Conservation (phyloP, 1,140 invertebrate genomes). For the Glossosoma conforme region DNA sequence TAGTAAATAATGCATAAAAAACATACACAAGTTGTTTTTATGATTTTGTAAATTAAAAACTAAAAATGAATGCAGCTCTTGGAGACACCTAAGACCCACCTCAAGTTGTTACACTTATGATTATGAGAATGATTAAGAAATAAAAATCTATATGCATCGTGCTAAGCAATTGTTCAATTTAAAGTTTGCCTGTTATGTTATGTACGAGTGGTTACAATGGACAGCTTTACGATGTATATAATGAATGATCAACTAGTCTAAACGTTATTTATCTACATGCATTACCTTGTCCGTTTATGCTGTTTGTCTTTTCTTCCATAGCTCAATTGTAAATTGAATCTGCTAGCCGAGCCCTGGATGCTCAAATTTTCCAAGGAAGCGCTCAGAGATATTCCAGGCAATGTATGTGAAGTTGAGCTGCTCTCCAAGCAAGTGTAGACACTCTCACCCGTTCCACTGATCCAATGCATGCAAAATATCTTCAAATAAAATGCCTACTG, state of each 20-base stretch:
- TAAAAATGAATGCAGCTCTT: too few species aligned
- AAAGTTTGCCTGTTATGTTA: too few species aligned
- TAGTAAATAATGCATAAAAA: too few species aligned
- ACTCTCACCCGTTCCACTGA: constrained; percentile 22
- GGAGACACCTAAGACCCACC: too few species aligned
- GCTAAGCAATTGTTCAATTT: not conserved
- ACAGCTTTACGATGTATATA: too few species aligned
- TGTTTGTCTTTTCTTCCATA: constrained; percentile 57
- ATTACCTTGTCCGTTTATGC: constrained; percentile 57
- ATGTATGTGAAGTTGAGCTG: constrained; percentile 4
- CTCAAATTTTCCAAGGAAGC: constrained; percentile 47
- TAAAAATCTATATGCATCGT: constrained; percentile 3
- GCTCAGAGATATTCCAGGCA: constrained; percentile 31
- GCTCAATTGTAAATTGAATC: constrained; percentile 57
- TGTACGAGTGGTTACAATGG: too few species aligned
- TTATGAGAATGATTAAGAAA: not conserved
- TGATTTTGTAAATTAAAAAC: too few species aligned
- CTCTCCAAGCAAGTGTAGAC: constrained; percentile 22
- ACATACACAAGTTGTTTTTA: too few species aligned
- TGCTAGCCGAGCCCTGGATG: constrained; percentile 35
- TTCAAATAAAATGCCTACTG: constrained; percentile 16
- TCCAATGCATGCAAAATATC: constrained; percentile 28
- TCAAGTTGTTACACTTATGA: too few species aligned
- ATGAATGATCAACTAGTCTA: too few species aligned
- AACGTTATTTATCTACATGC: too few species aligned